These are phyloP conservation scores for Gymnosoma rotundatum DNA, from an alignment of 2,888 invertebrate species.

Conservation along the genomic window DNA sequence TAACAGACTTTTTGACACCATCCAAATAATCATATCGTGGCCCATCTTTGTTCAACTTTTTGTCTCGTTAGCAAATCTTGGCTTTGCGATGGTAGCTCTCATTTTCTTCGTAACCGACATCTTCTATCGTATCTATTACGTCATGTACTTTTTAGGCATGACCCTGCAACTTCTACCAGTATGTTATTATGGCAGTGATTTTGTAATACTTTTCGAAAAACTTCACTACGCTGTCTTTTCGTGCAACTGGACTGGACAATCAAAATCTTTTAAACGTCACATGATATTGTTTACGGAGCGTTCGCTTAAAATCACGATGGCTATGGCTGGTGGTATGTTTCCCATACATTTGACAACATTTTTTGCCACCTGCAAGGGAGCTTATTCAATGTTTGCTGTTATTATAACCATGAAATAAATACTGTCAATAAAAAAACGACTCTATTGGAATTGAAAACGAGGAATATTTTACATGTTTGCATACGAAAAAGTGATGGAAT, in stretches of 20 bases:
- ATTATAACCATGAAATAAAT: slow-evolving; percentile 54
- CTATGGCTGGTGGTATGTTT: slow-evolving; percentile 58
- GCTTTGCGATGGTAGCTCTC: slow-evolving; percentile 38
- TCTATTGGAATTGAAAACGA: neutral
- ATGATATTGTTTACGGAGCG: slow-evolving; percentile 56
- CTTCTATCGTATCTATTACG: slow-evolving; percentile 35
- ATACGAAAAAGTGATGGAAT: neutral
- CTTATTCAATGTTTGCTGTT: slow-evolving; percentile 61
- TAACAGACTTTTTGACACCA: too few relatives aligned
- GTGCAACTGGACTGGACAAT: slow-evolving; percentile 56
- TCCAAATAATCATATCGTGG: too few relatives aligned
- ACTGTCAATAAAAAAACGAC: neutral
- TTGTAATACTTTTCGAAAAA: slow-evolving; percentile 36
- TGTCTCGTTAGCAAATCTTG: neutral
- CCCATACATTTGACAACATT: slow-evolving; percentile 60
- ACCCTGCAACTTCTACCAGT: slow-evolving; percentile 50
- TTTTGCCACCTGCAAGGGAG: slow-evolving; percentile 54
- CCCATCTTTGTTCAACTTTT: neutral
- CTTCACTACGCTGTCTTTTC: slow-evolving; percentile 60
- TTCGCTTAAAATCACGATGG: slow-evolving; percentile 14
- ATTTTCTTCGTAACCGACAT: slow-evolving; percentile 23
- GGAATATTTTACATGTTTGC: neutral
- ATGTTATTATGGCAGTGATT: slow-evolving; percentile 63
- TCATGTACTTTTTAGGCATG: slow-evolving; percentile 26
- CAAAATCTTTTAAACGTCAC: slow-evolving; percentile 47